These are phyloP conservation scores for Telmatochromis bifrenatus DNA, from an alignment of 2,113 vertebrate species.

Conservation along the genomic window DNA sequence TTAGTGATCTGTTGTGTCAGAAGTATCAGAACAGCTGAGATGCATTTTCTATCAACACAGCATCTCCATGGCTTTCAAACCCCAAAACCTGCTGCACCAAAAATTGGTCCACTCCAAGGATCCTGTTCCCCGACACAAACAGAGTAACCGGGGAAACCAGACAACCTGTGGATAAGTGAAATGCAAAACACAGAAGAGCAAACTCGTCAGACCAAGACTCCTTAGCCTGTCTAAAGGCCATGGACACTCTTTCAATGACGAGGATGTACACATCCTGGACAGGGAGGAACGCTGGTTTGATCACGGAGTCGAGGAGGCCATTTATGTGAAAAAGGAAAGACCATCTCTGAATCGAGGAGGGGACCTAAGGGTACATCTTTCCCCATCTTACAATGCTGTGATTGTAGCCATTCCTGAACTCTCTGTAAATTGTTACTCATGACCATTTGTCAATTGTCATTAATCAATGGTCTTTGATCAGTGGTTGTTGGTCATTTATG, in stretches of 20 bases:
- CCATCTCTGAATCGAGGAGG: accelerated
- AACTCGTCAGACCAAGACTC: background rate
- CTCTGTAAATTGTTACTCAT: background rate
- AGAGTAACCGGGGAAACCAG: background rate
- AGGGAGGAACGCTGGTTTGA: background rate
- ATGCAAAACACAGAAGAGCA: background rate
- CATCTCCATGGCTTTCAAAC: background rate
- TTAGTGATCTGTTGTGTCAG: background rate
- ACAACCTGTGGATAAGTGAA: background rate
- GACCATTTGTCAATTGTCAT: accelerated
- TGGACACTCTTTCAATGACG: background rate
- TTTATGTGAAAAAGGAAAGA: background rate
- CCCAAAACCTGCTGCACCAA: background rate
- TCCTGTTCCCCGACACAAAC: background rate
- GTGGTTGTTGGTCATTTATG: background rate
- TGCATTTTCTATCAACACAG: background rate
- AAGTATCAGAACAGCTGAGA: background rate
- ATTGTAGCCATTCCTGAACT: background rate
- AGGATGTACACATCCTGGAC: background rate
- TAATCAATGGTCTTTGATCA: background rate
- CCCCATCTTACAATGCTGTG: background rate
- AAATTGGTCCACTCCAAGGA: background rate
- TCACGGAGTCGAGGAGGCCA: accelerated
- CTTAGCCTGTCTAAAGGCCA: accelerated
- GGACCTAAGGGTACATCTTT: background rate